phyloP scores from a whole-genome alignment of 1,140 invertebrate genomes.

The Ridgeia piscesae region DNA sequence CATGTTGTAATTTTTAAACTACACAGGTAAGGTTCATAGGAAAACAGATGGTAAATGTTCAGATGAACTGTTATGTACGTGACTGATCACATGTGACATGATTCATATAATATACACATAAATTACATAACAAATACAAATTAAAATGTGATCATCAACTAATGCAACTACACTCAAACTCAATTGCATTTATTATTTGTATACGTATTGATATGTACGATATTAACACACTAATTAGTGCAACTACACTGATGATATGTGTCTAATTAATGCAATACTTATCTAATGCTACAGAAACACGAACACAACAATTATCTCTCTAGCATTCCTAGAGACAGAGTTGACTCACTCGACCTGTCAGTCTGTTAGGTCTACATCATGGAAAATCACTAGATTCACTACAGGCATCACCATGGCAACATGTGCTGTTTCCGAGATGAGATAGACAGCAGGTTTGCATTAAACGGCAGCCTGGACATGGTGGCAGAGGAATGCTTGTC shows the following conservation, averaged over 20 bases:
- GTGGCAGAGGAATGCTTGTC: not conserved
- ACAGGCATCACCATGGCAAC: not conserved
- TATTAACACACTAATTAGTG: too few relatives aligned
- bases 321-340: not conserved
- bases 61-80: not conserved
- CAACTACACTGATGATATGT: not conserved
- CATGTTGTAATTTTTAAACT: not conserved
- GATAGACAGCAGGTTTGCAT: not conserved
- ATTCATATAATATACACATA: not conserved
- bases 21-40: not conserved
- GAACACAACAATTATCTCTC: not conserved
- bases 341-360: not conserved
- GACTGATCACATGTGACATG: not conserved
- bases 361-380: not conserved
- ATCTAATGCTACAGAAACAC: not conserved
- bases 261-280: not conserved
- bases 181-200: too few relatives aligned
- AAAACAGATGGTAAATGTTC: not conserved
- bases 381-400: not conserved
- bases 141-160: not conserved
- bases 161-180: too few relatives aligned
- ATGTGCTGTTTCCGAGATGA: not conserved
- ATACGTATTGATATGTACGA: too few relatives aligned
- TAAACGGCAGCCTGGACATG: not conserved
- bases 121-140: not conserved